Base-by-base conservation (phyloP, 2,113 vertebrate species). In the Garra rufa region DNA sequence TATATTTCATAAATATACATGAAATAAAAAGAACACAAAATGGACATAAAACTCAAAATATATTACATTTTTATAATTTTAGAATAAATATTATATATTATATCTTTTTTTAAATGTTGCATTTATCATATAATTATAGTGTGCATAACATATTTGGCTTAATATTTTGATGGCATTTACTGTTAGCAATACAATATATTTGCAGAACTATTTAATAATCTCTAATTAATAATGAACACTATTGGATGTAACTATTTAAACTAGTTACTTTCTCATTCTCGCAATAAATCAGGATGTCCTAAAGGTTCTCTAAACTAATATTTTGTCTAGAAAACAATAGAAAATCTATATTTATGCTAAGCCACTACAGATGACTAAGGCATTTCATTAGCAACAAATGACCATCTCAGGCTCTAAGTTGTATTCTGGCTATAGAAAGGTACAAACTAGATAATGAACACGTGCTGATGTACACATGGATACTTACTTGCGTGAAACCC, bases 401-500 rank as follows among this genome's bases (percentile, higher is more conserved):
- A 5, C 55, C 10, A 17, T 65, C 26, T 73, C 41, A 71, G 10
- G 41, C n/a, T 71, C 38, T 3, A 71, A 76, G 30, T 30, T 30
- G 13, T 13, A 57, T 57, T 50, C 26, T 28, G 34, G 67, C 50
- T 76, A 17, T 38, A 65, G 9, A 41, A n/a, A 52, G 41, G 30
- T 9, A 43, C 65, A 17, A 24, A 79, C 67, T 71, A n/a, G 26
- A 19, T 50, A 15, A 46, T 19, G 44, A 21, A 67, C 28, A 61
- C 11, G 3, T 28, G 19, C 21, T 48, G 3, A 17, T 50, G 74
- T 52, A 78, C 52, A 85, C 74, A 83, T 46, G 75, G 50, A 46
- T 82, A 93, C 94, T 94, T 89, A 94, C 94, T 67, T 2, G 92
- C 92, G 78, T 95, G 94, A 86, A 94, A 95, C 38, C 91, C 93